Evolutionary conservation across 2,888 invertebrate genomes (phyloP), one percentile per base, ranked within the genome.

Genomic region (Lepetodrilus schrolli): DNA sequence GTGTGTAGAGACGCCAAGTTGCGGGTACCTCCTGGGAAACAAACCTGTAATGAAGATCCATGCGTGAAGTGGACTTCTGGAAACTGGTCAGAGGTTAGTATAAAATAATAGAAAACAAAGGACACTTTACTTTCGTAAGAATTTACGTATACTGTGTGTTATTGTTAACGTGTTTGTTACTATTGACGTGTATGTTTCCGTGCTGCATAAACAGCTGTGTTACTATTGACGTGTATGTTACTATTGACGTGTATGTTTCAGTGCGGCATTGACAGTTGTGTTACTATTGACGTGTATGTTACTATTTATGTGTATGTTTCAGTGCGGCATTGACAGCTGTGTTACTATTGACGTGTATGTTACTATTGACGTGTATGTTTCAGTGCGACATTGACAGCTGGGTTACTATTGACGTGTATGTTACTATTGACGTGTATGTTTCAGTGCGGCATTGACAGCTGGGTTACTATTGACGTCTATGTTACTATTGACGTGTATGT

Each of bases 11-110:
- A 79, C 36, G 80, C 78, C 23, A 81, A 81, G 17, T 65, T 80
- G 17, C 72, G 77, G 37, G 93, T 93, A 84, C 98, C 98, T 0
- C 93, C 94, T 69, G 94, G 94, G 82, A 93, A 93, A 36, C 94
- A 94, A 87, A 94, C 96, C 86, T 97, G 97, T 87, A 93, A 93
- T 86, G 95, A 94, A 86, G 93, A 94, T 79, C 93, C 94, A n/a
- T 98, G 97, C 92, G 94, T 97, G 0, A 94, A 94, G 69, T 99
- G 98, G 98, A 93, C 94, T 76, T 94, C 95, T 3, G 96, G 96
- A 7, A 93, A 95, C 74, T 98, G 98, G 98, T 96, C 96, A 48
- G 94, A 95, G 94, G 97, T 97, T 91, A 91, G 90, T 4, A 20
- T n/a, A 26, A 7, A n/a, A n/a, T n/a, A n/a, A n/a, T n/a, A n/a